phyloP scores from a whole-genome alignment of 2,888 invertebrate genomes.

The Merodon equestris region DNA sequence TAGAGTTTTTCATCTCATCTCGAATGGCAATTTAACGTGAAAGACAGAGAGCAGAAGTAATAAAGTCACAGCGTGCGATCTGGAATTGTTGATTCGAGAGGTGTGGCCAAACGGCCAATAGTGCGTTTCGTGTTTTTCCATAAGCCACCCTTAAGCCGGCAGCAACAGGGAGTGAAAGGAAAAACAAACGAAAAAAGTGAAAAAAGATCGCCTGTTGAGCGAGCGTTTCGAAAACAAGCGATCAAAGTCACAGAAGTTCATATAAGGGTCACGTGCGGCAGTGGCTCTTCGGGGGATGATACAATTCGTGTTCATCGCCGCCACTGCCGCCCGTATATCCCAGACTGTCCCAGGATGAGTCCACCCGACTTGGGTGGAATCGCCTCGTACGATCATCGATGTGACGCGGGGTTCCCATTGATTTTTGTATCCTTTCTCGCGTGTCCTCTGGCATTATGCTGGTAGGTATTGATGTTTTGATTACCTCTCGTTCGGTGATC shows the following conservation, averaged over 20 bases:
- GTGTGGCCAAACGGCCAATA: conserved; percentile 43
- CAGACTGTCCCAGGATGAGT: conserved; percentile 40
- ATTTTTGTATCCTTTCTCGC: conserved; percentile 61
- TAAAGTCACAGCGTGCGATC: conserved; percentile 48
- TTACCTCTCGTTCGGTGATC: conserved; percentile 33
- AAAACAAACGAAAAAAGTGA: conserved; percentile 8
- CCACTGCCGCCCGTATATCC: conserved; percentile 59
- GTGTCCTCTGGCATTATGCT: conserved; percentile 65
- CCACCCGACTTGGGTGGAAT: conserved; percentile 51
- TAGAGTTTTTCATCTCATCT: conserved; percentile 61
- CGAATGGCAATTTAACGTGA: conserved; percentile 30
- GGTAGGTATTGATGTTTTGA: conserved; percentile 49
- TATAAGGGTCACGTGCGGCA: conserved; percentile 74
- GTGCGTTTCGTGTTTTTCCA: neutral
- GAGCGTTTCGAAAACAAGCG: conserved; percentile 43
- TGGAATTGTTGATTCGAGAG: conserved; percentile 33
- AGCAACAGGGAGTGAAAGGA: conserved; percentile 10
- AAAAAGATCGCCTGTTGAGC: conserved; percentile 65
- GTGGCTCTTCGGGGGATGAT: conserved; percentile 41
- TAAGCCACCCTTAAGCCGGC: conserved; percentile 49
- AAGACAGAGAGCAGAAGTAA: conserved; percentile 42
- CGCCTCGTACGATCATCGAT: too few relatives aligned
- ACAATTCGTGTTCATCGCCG: conserved; percentile 2
- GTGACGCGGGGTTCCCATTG: neutral
- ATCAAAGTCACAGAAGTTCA: conserved; percentile 71